Evolutionary conservation across 2,888 invertebrate species (phyloP).

Genomic region (Macrophya alboannulata): DNA sequence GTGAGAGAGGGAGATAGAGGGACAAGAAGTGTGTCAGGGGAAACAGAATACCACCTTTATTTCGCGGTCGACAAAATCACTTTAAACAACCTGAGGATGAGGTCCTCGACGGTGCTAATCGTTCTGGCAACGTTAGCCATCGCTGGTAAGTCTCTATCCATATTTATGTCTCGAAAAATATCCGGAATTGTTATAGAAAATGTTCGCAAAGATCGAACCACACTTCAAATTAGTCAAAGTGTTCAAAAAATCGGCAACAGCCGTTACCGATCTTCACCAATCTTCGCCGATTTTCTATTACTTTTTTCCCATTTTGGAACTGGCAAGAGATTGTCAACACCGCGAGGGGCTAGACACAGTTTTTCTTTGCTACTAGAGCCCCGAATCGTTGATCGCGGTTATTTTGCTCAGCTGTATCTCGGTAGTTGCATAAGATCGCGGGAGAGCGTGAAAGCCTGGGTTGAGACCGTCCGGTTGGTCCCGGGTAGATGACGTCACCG

Average conservation of each 20-base stretch:
- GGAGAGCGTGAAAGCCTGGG: slow-evolving; percentile 78
- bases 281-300: not conserved
- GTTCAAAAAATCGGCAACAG: slow-evolving; percentile 15
- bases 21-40: slow-evolving; percentile 49
- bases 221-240: not conserved
- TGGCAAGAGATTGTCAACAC: not conserved
- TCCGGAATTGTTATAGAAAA: not conserved
- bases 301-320: not conserved
- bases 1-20: slow-evolving; percentile 62
- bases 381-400: slow-evolving; percentile 31
- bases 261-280: slow-evolving; percentile 23
- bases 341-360: not conserved
- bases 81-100: slow-evolving; percentile 70
- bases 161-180: not conserved
- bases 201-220: not conserved
- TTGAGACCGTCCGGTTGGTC: slow-evolving; percentile 65
- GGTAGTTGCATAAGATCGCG: slow-evolving; percentile 77
- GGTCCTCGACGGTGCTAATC: slow-evolving; percentile 75
- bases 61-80: slow-evolving; percentile 48
- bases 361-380: not conserved
- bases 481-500: slow-evolving; percentile 78
- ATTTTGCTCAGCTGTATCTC: slow-evolving; percentile 63
- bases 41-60: slow-evolving; percentile 38
- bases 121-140: slow-evolving; percentile 71
- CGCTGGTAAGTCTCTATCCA: slow-evolving; percentile 72